Evolutionary conservation across 2,888 invertebrate genomes (phyloP), one percentile per base, ranked within the genome.

Genomic region (Sialis fuliginosa): DNA sequence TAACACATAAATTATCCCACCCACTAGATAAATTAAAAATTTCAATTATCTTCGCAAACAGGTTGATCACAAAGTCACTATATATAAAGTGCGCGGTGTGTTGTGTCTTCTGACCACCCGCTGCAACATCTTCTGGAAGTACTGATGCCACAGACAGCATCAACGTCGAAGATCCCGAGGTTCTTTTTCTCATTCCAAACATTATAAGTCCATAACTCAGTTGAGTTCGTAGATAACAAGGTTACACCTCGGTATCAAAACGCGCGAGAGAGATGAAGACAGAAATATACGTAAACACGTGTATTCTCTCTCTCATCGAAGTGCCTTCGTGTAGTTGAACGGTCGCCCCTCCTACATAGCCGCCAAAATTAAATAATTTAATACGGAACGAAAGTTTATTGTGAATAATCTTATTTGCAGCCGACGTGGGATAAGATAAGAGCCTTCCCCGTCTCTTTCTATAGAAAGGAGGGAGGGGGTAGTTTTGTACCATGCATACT

Each of bases 301-400:
- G 4, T 4, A 22, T 22, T 22, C 22, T 22, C 22, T 22, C 22
- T 22, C 22, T 22, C 22, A 22, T 22, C 22, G 22, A 22, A 22
- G 22, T 22, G 22, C 2, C 22, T 22, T 22, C 22, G 22, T 22
- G 22, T 35, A 34, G 45, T 30, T 44, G 50, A 52, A 49, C 49
- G 42, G 50, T 51, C 50, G 51, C 48, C 49, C 51, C 51, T 56
- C 48, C 46, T 43, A 42, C 52, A 48, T 49, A 49, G 48, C 57
- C 56, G 56, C 60, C 61, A 62, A 66, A 67, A 67, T 67, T 67
- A 67, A 66, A 66, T 66, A 66, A 67, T 66, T 66, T 66, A 67
- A 66, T 67, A 66, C 52, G 52, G 45, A 60, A 63, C 62, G 64
- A 66, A 67, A 67, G 65, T 66, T 66, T 66, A 67, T 66, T 66